These are phyloP conservation scores for Ovibos moschatus DNA, from an alignment of 2,113 vertebrate species.

Conservation along the genomic window DNA sequence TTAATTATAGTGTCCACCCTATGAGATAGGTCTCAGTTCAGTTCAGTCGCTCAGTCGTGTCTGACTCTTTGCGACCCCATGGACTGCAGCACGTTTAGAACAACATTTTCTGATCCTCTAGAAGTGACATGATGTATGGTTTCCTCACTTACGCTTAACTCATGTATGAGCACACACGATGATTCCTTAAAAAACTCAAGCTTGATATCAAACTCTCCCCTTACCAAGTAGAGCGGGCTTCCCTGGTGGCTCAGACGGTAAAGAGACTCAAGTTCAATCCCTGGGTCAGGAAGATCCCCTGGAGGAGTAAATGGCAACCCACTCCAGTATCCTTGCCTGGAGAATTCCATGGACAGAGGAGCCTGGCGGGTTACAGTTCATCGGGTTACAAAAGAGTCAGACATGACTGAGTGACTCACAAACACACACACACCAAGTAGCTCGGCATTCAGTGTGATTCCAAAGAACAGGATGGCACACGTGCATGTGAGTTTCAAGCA, in stretches of 20 bases:
- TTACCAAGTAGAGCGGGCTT: not conserved
- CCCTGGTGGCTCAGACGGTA: not conserved
- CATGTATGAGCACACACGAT: fast-evolving
- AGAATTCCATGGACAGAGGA: not conserved
- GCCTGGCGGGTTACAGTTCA: not conserved
- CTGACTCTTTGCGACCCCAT: not conserved
- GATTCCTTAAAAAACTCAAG: not conserved
- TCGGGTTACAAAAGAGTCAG: not conserved
- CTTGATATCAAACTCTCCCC: not conserved
- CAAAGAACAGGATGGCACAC: not conserved
- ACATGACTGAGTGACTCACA: not conserved
- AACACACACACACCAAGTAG: not conserved
- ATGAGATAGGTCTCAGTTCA: not conserved
- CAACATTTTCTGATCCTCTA: not conserved
- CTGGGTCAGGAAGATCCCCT: not conserved
- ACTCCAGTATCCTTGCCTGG: not conserved
- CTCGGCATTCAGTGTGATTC: fast-evolving
- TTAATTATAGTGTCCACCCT: not conserved
- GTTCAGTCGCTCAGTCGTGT: not conserved
- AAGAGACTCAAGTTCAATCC: not conserved
- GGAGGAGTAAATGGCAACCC: not conserved
- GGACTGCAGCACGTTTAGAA: not conserved
- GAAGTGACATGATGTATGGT: not conserved
- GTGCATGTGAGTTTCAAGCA: not conserved
- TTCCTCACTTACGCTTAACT: not conserved